Conservation (phyloP, 2,888 invertebrate species). For the Cryptus viduatorius region DNA sequence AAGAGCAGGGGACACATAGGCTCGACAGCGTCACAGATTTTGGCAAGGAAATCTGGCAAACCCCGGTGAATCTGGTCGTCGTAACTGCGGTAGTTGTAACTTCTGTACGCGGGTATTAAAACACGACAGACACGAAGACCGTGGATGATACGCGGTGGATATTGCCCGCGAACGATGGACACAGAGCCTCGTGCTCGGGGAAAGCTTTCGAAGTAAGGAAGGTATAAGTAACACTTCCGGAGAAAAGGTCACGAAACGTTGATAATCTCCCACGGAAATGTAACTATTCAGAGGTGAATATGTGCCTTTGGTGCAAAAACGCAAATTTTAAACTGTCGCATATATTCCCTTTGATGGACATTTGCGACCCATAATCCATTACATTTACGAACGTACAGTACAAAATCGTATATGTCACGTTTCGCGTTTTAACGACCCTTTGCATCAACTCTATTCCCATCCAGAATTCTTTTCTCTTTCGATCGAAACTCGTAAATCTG, state of each 20-base stretch:
- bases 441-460: neutral
- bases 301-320: too few species aligned
- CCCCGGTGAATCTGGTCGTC: neutral
- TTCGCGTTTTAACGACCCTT: conserved; percentile 1
- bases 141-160: conserved; percentile 1
- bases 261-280: neutral
- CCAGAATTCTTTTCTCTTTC: neutral
- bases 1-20: conserved; percentile 19
- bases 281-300: neutral
- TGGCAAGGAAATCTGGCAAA: conserved; percentile 53
- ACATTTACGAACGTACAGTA: neutral
- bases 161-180: neutral
- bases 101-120: neutral
- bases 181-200: neutral
- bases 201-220: neutral
- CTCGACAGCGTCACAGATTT: conserved; percentile 29
- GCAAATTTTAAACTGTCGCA: too few species aligned
- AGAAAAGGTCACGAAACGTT: conserved; percentile 6
- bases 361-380: neutral
- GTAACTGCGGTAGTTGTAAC: conserved; percentile 7
- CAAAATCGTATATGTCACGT: neutral
- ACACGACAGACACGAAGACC: neutral
- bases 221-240: neutral
- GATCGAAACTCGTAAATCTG: neutral
- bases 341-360: neutral